Base-by-base conservation (phyloP, 2,113 vertebrate genomes). In the Mastomys coucha region DNA sequence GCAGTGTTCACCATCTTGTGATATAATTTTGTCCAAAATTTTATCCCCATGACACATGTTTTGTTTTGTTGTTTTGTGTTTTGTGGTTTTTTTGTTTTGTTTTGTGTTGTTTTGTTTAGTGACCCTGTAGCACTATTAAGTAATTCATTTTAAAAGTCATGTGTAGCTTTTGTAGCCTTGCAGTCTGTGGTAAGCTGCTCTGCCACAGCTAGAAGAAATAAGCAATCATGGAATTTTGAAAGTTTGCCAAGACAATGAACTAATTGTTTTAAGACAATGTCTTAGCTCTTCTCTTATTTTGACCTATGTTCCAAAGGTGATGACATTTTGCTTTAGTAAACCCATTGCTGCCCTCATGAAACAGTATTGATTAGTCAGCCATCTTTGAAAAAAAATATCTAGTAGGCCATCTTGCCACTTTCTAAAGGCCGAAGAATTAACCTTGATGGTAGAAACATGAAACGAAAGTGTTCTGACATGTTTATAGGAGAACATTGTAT, bases 311-410 rank as follows among this genome's bases (percentile, higher is more conserved):
- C 49, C 42, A 39, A 67, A 33, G 45, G 33, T 72, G 4, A 58
- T 91, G 89, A 65, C 26, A 45, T 93, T 95, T 95, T 81, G 42
- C 39, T 92, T 95, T 89, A 63, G 42, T 65, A 88, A 58, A 89
- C 7, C 31, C 45, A 73, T 88, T 39, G 7, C 65, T 94, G 39
- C 92, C 73, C 11, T 91, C 31, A 56, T 36, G 24, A 20, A 91
- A 45, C 10, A 28, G 26, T 90, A 73, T 33, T 90, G 51, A 87
- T 78, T 92, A n/a, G 14, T 33, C 26, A 19, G 8, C 84, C 24
- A 84, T 56, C 17, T 89, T n/a, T 92, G 39, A 95, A 92, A 85
- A 58, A 58, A 39, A 28, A 94, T 82, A 28, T 56, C 33, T 91
- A 67, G n/a, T 28, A 92, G 24, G 39, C 36, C 53, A 92, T 97